Percentiles rank a stretch among this genome's conserved stretches.
Conservation (phyloP, 2,888 invertebrate species). For the Ophion slaviceki region DNA sequence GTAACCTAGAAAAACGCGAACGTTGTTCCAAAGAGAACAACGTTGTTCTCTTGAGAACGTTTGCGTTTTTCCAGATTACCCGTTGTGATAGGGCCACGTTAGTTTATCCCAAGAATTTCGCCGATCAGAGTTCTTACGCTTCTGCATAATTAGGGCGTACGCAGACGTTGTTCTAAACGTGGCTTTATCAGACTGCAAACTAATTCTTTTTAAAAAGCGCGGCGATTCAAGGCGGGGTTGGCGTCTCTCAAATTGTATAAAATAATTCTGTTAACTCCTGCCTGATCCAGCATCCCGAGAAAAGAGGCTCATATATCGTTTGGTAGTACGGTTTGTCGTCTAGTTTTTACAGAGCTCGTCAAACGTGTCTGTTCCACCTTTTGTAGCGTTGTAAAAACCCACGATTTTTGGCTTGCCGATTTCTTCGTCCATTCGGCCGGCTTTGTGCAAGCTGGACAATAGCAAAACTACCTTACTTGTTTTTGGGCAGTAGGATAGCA, state of each 20-base stretch:
- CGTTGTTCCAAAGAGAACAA: no score
- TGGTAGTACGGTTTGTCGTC: slow-evolving; percentile 5
- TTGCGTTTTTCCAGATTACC: slow-evolving; percentile 27
- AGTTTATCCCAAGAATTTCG: background rate
- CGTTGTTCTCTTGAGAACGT: background rate
- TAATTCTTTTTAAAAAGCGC: background rate
- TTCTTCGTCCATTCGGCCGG: slow-evolving; percentile 27
- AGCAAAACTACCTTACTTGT: slow-evolving; percentile 56
- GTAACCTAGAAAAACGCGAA: no score
- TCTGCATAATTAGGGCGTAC: background rate
- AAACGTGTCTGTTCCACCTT: slow-evolving; percentile 22
- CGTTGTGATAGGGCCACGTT: slow-evolving; percentile 2
- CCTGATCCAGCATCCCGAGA: slow-evolving; percentile 37
- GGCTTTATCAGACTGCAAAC: no score
- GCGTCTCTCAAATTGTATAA: slow-evolving; percentile 21
- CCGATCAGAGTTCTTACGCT: slow-evolving; percentile 1
- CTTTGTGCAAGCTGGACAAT: slow-evolving; percentile 51
- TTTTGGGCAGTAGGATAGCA: slow-evolving; percentile 72
- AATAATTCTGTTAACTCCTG: slow-evolving; percentile 22
- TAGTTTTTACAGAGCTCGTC: slow-evolving; percentile 25
- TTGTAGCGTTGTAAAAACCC: slow-evolving; percentile 19
- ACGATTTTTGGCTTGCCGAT: slow-evolving; percentile 33
- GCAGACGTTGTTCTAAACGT: no score
- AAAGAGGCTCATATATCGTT: slow-evolving; percentile 23
- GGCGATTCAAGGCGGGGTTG: slow-evolving; percentile 14